Base-by-base conservation (phyloP, 23 tunicate species). In the Pegea sp. region DNA sequence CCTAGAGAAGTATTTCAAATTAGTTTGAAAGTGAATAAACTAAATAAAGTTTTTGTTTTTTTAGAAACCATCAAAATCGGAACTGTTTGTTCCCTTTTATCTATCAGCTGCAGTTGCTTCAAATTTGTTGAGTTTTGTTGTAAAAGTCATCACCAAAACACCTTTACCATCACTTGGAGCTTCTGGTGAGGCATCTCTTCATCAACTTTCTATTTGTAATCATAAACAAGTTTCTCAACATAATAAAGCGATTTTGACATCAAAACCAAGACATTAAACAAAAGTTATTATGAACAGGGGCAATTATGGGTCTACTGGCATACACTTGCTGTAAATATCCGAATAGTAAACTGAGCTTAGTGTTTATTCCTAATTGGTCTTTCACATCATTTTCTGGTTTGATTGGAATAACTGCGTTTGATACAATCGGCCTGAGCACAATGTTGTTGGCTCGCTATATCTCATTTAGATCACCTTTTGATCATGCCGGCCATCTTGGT, bases 251-350 rank as follows among this genome's bases (percentile, higher is more conserved):
- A 38, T 38, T 38, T 8, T 8, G 13, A 38, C 16, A 38, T 8
- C 11, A 16, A 8, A 38, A 38, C 11, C 11, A 38, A 8, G 11
- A 8, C 46, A 38, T 16, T 8, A 38, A 8, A 38, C 46, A 8
- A 38, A 38, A 16, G 16, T 38, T 38, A n/a, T n/a, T n/a, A n/a
- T n/a, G n/a, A n/a, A 25, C 69, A 48, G 75, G 93, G 5, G 93
- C 93, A 5, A 62, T 81, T 20, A 27, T 81, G 49, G 93, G 81
- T 23, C 49, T 81, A 18, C 38, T 81, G 18, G 93, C 69, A 4
- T 79, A 81, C 46, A 56, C 59, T 3, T 66, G 93, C 58, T 25
- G 23, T 16, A 71, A 72, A 56, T 18, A 55, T 19, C 93, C 80
- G 5, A 58, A 72, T 25, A 60, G 60, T 19, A 31, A 33, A 5